A percentile compares a stretch with the other conserved stretches of the same genome.
Evolutionary conservation across 2,113 vertebrate genomes (phyloP).

Genomic region (Motacilla tschutschensis): DNA sequence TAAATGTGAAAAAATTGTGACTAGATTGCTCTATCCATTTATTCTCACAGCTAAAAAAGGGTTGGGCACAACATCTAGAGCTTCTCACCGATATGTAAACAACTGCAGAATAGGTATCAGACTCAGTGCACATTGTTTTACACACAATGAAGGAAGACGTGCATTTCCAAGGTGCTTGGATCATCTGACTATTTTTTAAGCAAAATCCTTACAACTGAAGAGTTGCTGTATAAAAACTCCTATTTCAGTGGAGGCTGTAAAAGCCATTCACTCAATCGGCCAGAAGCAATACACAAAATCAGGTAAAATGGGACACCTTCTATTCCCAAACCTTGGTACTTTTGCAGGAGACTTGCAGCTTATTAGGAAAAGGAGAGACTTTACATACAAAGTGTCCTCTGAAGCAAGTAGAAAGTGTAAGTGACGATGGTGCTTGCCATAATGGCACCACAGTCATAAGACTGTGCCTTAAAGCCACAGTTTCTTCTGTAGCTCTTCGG

Average conservation of each 20-base stretch:
- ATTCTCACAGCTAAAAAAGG: not conserved
- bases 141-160: rapidly evolving
- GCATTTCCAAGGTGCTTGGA: not conserved
- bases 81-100: not conserved
- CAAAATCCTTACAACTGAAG: not conserved
- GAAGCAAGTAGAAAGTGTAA: not conserved
- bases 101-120: not conserved
- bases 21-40: not conserved
- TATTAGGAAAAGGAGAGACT: not conserved
- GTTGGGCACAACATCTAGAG: not conserved
- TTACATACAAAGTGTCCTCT: not conserved
- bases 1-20: not conserved
- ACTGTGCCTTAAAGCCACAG: not conserved
- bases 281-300: not conserved
- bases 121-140: not conserved
- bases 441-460: not conserved
- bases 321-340: not conserved
- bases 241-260: not conserved
- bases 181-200: not conserved
- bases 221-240: not conserved
- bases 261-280: not conserved
- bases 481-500: not conserved
- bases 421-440: not conserved
- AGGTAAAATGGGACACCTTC: not conserved
- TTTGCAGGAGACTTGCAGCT: not conserved